Conservation (phyloP, 1,140 invertebrate species). For the Papilio machaon region DNA sequence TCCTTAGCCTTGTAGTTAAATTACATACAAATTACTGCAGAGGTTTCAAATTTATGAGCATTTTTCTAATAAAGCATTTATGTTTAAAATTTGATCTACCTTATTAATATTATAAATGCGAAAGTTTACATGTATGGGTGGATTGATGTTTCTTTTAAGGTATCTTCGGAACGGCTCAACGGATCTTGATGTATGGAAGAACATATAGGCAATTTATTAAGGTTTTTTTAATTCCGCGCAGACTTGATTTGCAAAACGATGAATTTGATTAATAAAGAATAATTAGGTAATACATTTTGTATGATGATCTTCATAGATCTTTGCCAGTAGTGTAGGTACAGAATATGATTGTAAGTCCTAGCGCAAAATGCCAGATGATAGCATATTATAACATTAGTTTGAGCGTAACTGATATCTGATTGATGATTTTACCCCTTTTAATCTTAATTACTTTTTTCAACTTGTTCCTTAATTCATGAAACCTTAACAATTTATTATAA, state of each 20-base stretch:
- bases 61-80: neutral
- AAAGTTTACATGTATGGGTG: too few relatives aligned
- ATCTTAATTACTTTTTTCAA: neutral
- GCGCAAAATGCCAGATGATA: neutral
- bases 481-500: neutral
- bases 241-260: too few relatives aligned
- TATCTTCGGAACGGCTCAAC: too few relatives aligned
- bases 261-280: too few relatives aligned
- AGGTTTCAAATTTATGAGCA: neutral
- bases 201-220: too few relatives aligned
- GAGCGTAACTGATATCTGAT: neutral
- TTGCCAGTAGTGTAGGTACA: neutral
- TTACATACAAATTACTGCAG: neutral
- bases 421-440: neutral
- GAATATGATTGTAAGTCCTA: neutral
- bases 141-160: too few relatives aligned
- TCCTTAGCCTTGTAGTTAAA: neutral
- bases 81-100: neutral
- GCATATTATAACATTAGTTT: neutral
- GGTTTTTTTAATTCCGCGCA: too few relatives aligned
- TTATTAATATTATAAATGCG: too few relatives aligned
- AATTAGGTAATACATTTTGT: too few relatives aligned
- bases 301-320: neutral
- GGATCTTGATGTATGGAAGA: too few relatives aligned
- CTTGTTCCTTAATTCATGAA: neutral